These are phyloP conservation scores for Sardina pilchardus DNA, from an alignment of 2,113 vertebrate species.

Conservation along the genomic window DNA sequence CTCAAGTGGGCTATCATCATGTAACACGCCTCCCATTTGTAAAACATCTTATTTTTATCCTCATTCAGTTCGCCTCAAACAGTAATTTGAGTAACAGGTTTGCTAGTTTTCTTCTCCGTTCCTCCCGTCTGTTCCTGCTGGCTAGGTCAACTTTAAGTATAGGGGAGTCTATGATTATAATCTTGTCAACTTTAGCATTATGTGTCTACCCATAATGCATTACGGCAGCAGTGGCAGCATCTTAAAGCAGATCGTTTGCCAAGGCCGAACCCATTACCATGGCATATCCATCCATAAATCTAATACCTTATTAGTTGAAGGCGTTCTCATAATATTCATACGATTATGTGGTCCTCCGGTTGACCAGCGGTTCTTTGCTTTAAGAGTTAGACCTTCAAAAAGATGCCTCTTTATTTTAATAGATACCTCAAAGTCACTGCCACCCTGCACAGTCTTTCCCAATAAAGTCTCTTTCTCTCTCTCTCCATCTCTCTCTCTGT, in stretches of 20 bases:
- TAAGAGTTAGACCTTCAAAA: conserved; percentile 4
- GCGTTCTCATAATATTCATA: not conserved
- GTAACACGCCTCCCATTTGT: not conserved
- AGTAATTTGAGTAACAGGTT: not conserved
- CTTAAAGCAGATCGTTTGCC: not conserved
- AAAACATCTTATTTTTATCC: not conserved
- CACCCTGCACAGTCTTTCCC: not conserved
- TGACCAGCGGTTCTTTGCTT: not conserved
- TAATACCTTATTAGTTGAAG: not conserved
- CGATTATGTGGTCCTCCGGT: not conserved
- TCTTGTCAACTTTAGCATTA: conserved; percentile 2
- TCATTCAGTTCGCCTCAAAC: not conserved
- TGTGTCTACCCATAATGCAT: not conserved
- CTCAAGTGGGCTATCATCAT: not conserved
- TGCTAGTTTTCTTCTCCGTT: not conserved
- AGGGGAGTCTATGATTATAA: conserved; percentile 14
- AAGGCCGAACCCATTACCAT: not conserved
- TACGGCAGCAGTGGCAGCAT: not conserved
- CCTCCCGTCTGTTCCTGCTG: not conserved
- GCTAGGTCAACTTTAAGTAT: not conserved
- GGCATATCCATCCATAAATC: not conserved
- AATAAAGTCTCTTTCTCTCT: not conserved
- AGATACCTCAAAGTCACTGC: conserved; percentile 1
- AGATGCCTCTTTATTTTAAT: not conserved
- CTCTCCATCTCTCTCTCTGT: not conserved